Conservation (phyloP, 2,113 vertebrate species). For the Spheniscus mendiculus region DNA sequence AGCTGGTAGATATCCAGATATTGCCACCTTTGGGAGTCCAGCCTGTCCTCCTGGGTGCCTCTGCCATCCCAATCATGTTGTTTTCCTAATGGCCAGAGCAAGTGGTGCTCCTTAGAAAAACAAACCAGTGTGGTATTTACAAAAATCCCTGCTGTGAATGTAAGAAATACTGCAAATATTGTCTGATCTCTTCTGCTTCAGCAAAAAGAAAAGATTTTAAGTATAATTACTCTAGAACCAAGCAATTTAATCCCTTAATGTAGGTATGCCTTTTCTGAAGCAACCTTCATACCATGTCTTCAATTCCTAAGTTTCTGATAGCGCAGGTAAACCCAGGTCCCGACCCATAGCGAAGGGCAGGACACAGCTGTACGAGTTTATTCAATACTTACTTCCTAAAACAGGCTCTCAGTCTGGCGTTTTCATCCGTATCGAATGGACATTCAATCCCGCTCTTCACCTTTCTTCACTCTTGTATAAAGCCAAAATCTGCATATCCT, state of each 20-base stretch:
- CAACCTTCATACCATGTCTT: rapidly evolving
- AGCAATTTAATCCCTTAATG: neutral
- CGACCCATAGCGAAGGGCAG: rapidly evolving
- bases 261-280: neutral
- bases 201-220: neutral
- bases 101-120: neutral
- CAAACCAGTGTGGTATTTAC: neutral
- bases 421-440: neutral
- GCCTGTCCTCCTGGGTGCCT: neutral
- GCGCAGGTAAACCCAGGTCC: neutral
- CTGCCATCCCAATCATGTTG: neutral
- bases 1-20: neutral
- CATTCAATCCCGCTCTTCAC: neutral
- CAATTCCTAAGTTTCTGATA: rapidly evolving
- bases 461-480: neutral
- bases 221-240: neutral
- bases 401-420: neutral
- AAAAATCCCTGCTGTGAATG: neutral
- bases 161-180: neutral
- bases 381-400: neutral
- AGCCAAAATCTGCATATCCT: neutral
- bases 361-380: neutral
- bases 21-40: rapidly evolving
- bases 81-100: neutral
- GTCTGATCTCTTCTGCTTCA: neutral